Evolutionary conservation across 2,113 vertebrate genomes (phyloP), one percentile per base, ranked within the genome.

Genomic region (Athene cunicularia): DNA sequence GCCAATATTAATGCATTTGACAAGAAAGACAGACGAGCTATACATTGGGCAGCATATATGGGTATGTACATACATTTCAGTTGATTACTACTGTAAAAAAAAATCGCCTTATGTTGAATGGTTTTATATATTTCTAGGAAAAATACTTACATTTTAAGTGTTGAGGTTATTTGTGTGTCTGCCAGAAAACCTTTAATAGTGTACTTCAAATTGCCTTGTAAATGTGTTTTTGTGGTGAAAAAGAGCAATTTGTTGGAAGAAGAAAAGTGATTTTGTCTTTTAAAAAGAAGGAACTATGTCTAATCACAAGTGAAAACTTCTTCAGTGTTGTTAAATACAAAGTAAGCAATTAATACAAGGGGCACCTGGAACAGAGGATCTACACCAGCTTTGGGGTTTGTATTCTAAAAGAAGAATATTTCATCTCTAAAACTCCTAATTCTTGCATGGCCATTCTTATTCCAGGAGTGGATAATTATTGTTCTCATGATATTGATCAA

Each of bases 1-100:
- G 99, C 99, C 97, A 99, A 99, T 97, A 99, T 99, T 95, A 99
- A 99, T 97, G 99, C 99, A 90, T 99, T 99, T 98, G 99, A 99
- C 98, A 99, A 99, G 98, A 99, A 99, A 97, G 99, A 99, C 96
- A 98, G 99, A n/a, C 98, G 99, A 90, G 99, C 99, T 58, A 99
- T 99, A 96, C 99, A 99, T 88, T 99, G 99, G 99, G 99, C 99
- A 66, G 99, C 99, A 30, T 99, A 99, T 97, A 99, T 99, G 99
- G 99, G 99, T 99, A 99, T 96, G 98, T 98, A 92, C 10, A 4
- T 80, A 45, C 43, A 64, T 77, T 86, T 64, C 20, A 35, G n/a
- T 55, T 91, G 32, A 32, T 85, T 94, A 35, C 81, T 90, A 8
- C 17, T 59, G 8, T 37, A 6, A 84, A 55, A 41, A 41, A 55